phyloP scores from a whole-genome alignment of 2,113 vertebrate species.

The Delphinus delphis region DNA sequence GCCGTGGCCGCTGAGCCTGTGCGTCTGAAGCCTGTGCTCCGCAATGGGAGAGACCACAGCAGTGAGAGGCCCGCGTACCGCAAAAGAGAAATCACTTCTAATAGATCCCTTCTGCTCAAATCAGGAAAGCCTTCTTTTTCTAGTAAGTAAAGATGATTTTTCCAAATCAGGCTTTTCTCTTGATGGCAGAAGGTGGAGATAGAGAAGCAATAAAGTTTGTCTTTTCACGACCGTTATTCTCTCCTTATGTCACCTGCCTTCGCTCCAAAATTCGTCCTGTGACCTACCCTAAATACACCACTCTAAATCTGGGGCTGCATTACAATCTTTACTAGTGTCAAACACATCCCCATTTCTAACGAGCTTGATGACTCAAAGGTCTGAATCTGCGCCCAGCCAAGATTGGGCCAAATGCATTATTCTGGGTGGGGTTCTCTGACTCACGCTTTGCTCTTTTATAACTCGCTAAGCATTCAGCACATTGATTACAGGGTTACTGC shows the following conservation, averaged over 20 bases:
- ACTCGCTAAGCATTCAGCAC: not conserved
- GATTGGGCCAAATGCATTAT: conserved; percentile 50
- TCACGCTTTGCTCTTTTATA: conserved; percentile 63
- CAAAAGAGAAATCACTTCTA: not conserved
- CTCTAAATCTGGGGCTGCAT: conserved; percentile 24
- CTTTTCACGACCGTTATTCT: not conserved
- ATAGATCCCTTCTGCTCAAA: not conserved
- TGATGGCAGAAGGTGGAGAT: conserved; percentile 18
- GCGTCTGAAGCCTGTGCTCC: no score
- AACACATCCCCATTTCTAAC: conserved; percentile 13
- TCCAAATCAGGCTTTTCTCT: not conserved
- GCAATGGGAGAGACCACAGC: no score
- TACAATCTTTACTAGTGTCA: conserved; percentile 67
- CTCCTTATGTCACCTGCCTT: not conserved
- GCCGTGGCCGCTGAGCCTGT: no score
- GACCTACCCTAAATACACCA: conserved; percentile 45
- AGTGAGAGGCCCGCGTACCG: no score
- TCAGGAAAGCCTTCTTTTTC: not conserved
- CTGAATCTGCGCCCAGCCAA: conserved; percentile 43
- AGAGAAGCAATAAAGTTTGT: not conserved
- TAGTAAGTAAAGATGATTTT: not conserved
- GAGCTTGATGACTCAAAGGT: conserved; percentile 73
- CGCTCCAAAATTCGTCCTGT: not conserved
- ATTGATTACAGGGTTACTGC: conserved; percentile 22
- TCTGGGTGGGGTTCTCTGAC: conserved; percentile 68